Percentiles rank a stretch among this genome's conserved stretches.
Evolutionary conservation across 1,140 invertebrate genomes (phyloP).

Genomic region (Trissolcus basalis): DNA sequence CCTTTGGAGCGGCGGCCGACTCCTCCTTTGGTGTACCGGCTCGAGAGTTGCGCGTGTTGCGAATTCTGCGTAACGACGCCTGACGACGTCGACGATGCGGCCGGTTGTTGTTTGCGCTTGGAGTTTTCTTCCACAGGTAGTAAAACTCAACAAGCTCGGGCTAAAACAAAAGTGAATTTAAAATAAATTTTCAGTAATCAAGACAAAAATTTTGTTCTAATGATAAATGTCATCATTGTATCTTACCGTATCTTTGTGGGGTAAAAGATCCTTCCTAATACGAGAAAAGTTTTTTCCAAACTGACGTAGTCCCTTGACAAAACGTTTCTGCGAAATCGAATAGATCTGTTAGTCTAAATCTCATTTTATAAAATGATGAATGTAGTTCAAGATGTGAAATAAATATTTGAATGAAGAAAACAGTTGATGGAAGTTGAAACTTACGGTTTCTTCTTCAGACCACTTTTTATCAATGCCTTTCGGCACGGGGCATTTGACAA

Average conservation of each 20-base stretch:
- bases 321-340: slow-evolving; percentile 88
- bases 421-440: slow-evolving; percentile 62
- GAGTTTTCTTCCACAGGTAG: slow-evolving; percentile 99
- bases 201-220: too few relatives aligned
- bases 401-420: too few relatives aligned
- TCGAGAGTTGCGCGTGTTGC: slow-evolving; percentile 85
- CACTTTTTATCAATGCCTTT: slow-evolving; percentile 98
- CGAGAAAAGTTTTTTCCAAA: slow-evolving; percentile 99
- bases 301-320: slow-evolving; percentile 97
- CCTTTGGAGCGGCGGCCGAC: slow-evolving; percentile 73
- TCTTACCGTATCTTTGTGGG: slow-evolving; percentile 94
- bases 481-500: slow-evolving; percentile 97
- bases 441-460: slow-evolving; percentile 96
- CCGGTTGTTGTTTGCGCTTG: slow-evolving; percentile 95
- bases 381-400: too few relatives aligned
- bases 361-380: too few relatives aligned
- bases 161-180: slow-evolving; percentile 78
- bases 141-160: slow-evolving; percentile 98
- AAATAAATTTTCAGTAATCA: too few relatives aligned
- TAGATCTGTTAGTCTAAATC: too few relatives aligned
- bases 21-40: slow-evolving; percentile 81
- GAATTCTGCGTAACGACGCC: slow-evolving; percentile 90
- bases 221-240: too few relatives aligned
- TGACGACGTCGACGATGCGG: slow-evolving; percentile 92
- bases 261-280: slow-evolving; percentile 96